These are phyloP conservation scores for Drosophila novamexicana DNA, from an alignment of 1,140 invertebrate genomes.

Conservation along the genomic window DNA sequence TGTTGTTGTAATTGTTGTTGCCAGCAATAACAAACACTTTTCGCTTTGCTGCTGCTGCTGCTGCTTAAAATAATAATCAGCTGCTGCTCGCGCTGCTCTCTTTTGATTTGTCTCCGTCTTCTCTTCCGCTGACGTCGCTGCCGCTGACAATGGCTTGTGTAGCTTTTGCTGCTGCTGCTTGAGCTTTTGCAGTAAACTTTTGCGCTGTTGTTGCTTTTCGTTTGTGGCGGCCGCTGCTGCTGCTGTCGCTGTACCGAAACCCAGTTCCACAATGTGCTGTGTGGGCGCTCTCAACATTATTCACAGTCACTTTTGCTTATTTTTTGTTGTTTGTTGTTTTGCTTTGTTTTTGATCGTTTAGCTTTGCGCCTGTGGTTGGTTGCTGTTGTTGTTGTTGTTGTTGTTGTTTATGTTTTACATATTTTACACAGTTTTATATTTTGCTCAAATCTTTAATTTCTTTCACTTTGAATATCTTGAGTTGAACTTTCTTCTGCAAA, in stretches of 20 bases:
- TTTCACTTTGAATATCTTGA: constrained; percentile 31
- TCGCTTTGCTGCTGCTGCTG: constrained; percentile 49
- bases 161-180: constrained; percentile 62
- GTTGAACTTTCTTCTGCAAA: constrained; percentile 56
- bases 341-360: constrained; percentile 29
- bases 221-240: constrained; percentile 22
- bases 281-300: constrained; percentile 82
- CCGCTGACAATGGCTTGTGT: constrained; percentile 19
- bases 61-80: constrained; percentile 70
- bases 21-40: constrained; percentile 56
- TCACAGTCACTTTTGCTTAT: constrained; percentile 76
- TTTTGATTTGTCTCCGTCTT: constrained; percentile 41
- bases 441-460: constrained; percentile 37
- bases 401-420: constrained; percentile 34
- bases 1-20: constrained; percentile 31
- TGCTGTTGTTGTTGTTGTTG: constrained; percentile 31
- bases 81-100: constrained; percentile 38
- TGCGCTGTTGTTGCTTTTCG: constrained; percentile 36
- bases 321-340: constrained; percentile 30
- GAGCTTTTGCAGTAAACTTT: constrained; percentile 67
- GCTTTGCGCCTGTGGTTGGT: constrained; percentile 7
- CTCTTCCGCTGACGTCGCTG: constrained; percentile 22
- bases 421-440: constrained; percentile 49
- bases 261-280: constrained; percentile 78
- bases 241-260: constrained; percentile 56